These are phyloP conservation scores for Nyctibius grandis DNA, from an alignment of 2,797 vertebrate genomes.

Conservation along the genomic window DNA sequence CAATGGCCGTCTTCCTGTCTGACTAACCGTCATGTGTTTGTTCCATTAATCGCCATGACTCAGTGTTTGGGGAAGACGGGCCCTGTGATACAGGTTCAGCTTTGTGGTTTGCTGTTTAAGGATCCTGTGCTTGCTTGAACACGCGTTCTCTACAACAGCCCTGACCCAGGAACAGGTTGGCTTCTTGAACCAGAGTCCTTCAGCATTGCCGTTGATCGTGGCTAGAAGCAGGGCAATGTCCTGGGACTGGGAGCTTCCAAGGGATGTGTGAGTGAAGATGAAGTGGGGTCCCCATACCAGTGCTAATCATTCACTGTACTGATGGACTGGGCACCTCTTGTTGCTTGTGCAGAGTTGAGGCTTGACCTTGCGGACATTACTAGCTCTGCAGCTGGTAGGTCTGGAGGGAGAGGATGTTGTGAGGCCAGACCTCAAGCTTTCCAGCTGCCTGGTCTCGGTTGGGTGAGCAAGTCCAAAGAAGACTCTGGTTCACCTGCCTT, in stretches of 20 bases:
- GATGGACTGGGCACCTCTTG: neutral
- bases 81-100: slow-evolving; percentile 17
- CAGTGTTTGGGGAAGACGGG: slow-evolving; percentile 43
- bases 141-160: neutral
- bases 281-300: neutral
- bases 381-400: neutral
- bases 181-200: neutral
- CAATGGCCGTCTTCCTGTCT: slow-evolving; percentile 56
- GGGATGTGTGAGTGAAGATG: neutral
- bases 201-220: fast-evolving
- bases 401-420: neutral
- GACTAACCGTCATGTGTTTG: slow-evolving; percentile 43
- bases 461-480: neutral
- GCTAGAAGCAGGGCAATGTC: neutral
- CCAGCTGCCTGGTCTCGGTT: neutral
- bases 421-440: neutral
- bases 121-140: neutral
- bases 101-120: neutral
- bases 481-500: neutral
- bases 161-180: neutral
- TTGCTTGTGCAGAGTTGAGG: neutral
- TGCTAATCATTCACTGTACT: neutral
- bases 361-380: neutral
- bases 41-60: slow-evolving; percentile 46
- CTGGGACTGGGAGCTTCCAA: neutral